These are phyloP conservation scores for Eristalis arbustorum DNA, from an alignment of 2,888 invertebrate genomes.

Conservation along the genomic window DNA sequence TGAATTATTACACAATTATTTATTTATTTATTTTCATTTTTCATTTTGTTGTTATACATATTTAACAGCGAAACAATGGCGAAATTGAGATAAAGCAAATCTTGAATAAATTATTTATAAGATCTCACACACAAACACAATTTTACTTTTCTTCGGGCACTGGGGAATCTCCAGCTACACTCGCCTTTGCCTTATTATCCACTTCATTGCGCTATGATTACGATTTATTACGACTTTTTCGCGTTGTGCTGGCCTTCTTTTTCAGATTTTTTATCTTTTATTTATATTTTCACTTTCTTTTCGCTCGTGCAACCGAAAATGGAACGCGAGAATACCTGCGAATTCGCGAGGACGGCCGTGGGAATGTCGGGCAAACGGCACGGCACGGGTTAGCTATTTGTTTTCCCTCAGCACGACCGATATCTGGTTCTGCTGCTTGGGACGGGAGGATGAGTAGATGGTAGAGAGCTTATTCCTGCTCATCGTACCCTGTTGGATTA, in stretches of 20 bases:
- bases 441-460: conserved; percentile 6
- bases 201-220: conserved; percentile 58
- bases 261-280: conserved; percentile 21
- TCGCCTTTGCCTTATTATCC: conserved; percentile 53
- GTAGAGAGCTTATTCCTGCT: neutral
- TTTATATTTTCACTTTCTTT: conserved; percentile 58
- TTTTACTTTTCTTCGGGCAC: conserved; percentile 5
- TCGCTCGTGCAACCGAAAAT: conserved; percentile 15
- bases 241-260: conserved; percentile 30
- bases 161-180: conserved; percentile 4
- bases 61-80: neutral
- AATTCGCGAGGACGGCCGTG: conserved; percentile 3
- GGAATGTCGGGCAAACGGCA: neutral
- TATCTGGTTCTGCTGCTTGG: neutral
- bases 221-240: conserved; percentile 52
- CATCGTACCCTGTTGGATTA: conserved; percentile 20
- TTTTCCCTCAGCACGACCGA: neutral
- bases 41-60: neutral
- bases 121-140: conserved; percentile 24
- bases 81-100: neutral
- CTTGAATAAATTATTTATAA: conserved; percentile 34
- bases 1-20: conserved; percentile 54
- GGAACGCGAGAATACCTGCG: conserved; percentile 1
- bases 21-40: neutral
- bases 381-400: neutral